phyloP scores from a whole-genome alignment of 2,888 invertebrate genomes.

The Rhagonycha fulva region DNA sequence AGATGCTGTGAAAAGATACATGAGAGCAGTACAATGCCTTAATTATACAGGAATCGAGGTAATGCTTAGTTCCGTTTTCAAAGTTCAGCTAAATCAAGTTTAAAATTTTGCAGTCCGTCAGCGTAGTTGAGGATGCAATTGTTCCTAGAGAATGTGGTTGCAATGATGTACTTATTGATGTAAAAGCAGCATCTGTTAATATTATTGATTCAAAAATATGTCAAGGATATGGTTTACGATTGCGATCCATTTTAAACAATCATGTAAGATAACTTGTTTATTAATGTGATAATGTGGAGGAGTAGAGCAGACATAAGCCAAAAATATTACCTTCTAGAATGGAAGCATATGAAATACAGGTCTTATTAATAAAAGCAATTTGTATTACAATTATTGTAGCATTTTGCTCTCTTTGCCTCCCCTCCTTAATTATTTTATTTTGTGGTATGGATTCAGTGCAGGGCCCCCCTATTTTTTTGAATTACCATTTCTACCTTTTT shows the following conservation, averaged over 20 bases:
- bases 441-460: too few relatives aligned
- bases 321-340: too few relatives aligned
- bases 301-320: not conserved
- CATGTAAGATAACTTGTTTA: not conserved
- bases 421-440: too few relatives aligned
- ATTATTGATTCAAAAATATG: conserved; percentile 63
- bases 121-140: conserved; percentile 59
- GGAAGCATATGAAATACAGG: too few relatives aligned
- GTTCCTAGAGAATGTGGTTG: conserved; percentile 59
- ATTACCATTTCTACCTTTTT: too few relatives aligned
- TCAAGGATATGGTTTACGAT: conserved; percentile 57
- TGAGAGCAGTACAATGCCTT: conserved; percentile 57
- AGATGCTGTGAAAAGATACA: conserved; percentile 50
- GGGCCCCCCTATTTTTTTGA: too few relatives aligned
- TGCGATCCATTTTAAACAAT: conserved; percentile 33
- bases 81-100: not conserved
- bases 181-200: conserved; percentile 65
- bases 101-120: conserved; percentile 55
- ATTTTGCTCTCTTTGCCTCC: too few relatives aligned
- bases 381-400: too few relatives aligned
- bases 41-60: conserved; percentile 57
- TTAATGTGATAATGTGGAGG: too few relatives aligned
- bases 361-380: too few relatives aligned
- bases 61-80: conserved; percentile 22
- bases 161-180: conserved; percentile 63